phyloP scores from a whole-genome alignment of 2,113 vertebrate genomes.

The Toxotes chatareus region DNA sequence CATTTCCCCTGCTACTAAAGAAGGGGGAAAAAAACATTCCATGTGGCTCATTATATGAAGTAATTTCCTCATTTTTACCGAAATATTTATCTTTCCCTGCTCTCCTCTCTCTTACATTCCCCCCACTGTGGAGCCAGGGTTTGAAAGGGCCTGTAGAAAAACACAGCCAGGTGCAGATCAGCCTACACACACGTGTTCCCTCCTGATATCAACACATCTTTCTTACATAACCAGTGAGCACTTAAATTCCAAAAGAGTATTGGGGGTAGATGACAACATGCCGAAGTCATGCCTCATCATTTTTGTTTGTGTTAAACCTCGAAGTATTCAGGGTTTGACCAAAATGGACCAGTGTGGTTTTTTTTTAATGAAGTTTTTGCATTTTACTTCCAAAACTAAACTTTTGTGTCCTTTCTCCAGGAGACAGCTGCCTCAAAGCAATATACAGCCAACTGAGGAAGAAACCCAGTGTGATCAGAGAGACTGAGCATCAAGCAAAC shows the following conservation, averaged over 20 bases:
- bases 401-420: too few species aligned
- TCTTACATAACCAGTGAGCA: constrained; percentile 40
- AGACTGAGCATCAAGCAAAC: not conserved
- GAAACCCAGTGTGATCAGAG: too few species aligned
- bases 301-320: constrained; percentile 27
- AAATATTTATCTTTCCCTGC: constrained; percentile 28
- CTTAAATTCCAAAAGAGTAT: constrained; percentile 25
- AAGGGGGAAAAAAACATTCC: constrained; percentile 1
- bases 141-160: constrained; percentile 20
- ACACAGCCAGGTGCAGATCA: constrained; percentile 2
- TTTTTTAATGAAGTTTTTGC: too few species aligned
- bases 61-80: constrained; percentile 19
- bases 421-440: too few species aligned
- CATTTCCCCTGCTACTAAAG: not conserved
- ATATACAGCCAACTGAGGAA: too few species aligned
- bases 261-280: not conserved
- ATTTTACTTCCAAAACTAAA: too few species aligned
- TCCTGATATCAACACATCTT: not conserved
- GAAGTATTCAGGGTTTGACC: not conserved
- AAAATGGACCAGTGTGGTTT: not conserved
- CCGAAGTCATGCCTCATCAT: constrained; percentile 9
- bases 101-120: constrained; percentile 17
- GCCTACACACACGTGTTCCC: constrained; percentile 12
- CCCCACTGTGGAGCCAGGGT: not conserved
- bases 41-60: not conserved